A percentile compares a stretch with the other conserved stretches of the same genome.
Evolutionary conservation across 2,888 invertebrate species (phyloP).

Genomic region (Rhagophthalmus giganteus): DNA sequence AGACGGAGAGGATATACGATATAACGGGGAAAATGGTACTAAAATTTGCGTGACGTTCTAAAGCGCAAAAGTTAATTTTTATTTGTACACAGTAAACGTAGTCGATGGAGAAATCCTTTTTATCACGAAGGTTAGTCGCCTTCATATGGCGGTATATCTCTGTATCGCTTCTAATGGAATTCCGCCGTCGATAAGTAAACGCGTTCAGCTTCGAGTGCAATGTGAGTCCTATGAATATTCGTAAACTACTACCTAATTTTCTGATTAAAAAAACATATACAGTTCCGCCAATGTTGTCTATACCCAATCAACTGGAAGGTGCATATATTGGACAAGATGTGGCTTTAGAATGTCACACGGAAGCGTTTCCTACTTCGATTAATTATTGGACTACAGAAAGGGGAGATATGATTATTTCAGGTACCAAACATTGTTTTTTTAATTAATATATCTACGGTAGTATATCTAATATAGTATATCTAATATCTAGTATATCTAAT

Average conservation of each 20-base stretch:
- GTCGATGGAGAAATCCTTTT: slow-evolving; percentile 86
- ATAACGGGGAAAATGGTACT: slow-evolving; percentile 84
- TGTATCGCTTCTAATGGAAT: slow-evolving; percentile 94
- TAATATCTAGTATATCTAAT: too few species aligned
- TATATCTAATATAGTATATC: too few species aligned
- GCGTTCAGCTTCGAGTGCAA: slow-evolving; percentile 80
- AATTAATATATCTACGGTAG: too few species aligned
- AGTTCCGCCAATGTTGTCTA: slow-evolving; percentile 94
- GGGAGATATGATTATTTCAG: slow-evolving; percentile 92
- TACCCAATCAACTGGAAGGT: slow-evolving; percentile 89
- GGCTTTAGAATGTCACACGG: slow-evolving; percentile 85
- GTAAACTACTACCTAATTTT: too few species aligned
- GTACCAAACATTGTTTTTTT: too few species aligned
- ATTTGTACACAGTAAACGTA: slow-evolving; percentile 71
- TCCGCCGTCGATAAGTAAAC: slow-evolving; percentile 85
- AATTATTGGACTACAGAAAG: slow-evolving; percentile 93
- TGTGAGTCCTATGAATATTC: too few species aligned
- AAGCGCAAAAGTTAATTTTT: slow-evolving; percentile 16
- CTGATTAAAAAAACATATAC: too few species aligned
- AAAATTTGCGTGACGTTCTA: too few species aligned
- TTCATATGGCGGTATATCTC: slow-evolving; percentile 91
- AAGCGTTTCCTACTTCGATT: slow-evolving; percentile 89
- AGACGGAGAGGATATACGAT: slow-evolving; percentile 85
- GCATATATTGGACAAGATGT: slow-evolving; percentile 89
- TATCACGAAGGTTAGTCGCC: slow-evolving; percentile 84